These are phyloP conservation scores for Elanus axillaris DNA, from an alignment of 2,113 vertebrate genomes.

Conservation along the genomic window DNA sequence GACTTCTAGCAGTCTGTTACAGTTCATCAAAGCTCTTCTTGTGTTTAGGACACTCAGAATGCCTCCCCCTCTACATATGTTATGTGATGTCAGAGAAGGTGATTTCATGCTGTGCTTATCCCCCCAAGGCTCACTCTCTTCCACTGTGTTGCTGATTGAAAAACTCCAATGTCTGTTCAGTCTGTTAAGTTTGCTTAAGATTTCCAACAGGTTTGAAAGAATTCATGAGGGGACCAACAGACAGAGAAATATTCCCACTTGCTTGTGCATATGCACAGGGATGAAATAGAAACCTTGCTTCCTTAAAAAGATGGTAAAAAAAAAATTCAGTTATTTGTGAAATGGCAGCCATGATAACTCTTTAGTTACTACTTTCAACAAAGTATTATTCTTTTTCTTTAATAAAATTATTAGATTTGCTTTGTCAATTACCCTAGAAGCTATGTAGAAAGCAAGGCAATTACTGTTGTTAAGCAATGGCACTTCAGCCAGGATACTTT, in stretches of 20 bases:
- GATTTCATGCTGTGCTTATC: background rate
- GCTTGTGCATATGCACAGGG: background rate
- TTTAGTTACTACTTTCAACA: background rate
- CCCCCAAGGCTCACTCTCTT: background rate
- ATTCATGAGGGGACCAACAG: background rate
- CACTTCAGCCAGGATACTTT: background rate
- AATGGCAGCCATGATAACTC: background rate
- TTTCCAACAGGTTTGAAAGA: background rate
- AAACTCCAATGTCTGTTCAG: background rate
- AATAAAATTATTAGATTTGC: background rate
- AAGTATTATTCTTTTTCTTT: background rate
- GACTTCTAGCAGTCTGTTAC: background rate
- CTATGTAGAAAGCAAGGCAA: background rate
- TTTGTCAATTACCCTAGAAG: background rate
- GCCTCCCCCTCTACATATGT: background rate
- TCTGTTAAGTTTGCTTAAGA: background rate
- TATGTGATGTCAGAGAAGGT: background rate
- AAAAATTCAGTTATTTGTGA: background rate
- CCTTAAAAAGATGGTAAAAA: background rate
- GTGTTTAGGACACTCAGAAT: background rate
- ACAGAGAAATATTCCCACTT: background rate
- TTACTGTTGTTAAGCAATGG: background rate
- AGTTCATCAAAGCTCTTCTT: background rate
- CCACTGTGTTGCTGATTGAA: background rate
- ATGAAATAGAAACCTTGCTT: background rate